Percentiles rank a stretch among this genome's conserved stretches.
Evolutionary conservation across 1,140 invertebrate genomes (phyloP).

Genomic region (Ridgeia piscesae): DNA sequence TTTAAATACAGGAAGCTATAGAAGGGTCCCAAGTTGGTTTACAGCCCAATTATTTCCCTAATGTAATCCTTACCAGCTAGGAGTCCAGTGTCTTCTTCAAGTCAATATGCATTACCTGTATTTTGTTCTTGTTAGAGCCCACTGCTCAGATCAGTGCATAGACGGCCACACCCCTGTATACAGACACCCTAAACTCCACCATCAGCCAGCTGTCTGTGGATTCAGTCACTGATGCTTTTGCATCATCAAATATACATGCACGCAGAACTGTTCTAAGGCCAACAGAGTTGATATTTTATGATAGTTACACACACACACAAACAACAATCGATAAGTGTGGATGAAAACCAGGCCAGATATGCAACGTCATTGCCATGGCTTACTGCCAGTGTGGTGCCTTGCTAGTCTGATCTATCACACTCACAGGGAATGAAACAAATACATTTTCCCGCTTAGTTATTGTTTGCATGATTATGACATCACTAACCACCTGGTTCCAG

Average conservation of each 20-base stretch:
- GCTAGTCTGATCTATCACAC: not conserved
- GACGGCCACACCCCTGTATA: not conserved
- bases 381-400: not conserved
- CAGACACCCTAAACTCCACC: not conserved
- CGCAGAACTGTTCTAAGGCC: not conserved
- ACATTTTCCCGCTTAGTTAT: not conserved
- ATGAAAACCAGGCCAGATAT: not conserved
- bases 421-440: not conserved
- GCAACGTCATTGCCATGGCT: no score
- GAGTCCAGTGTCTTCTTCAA: not conserved
- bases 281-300: not conserved
- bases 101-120: no score
- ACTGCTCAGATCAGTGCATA: not conserved
- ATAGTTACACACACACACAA: not conserved
- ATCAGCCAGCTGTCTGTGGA: not conserved
- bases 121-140: not conserved
- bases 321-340: not conserved
- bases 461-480: not conserved
- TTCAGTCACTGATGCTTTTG: not conserved
- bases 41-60: not conserved
- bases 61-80: not conserved
- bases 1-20: not conserved
- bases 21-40: not conserved
- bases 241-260: not conserved
- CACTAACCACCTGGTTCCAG: not conserved